Percentiles rank a stretch among this genome's conserved stretches.
phyloP scores from a whole-genome alignment of 2,888 invertebrate species.

The Apoda limacodes region DNA sequence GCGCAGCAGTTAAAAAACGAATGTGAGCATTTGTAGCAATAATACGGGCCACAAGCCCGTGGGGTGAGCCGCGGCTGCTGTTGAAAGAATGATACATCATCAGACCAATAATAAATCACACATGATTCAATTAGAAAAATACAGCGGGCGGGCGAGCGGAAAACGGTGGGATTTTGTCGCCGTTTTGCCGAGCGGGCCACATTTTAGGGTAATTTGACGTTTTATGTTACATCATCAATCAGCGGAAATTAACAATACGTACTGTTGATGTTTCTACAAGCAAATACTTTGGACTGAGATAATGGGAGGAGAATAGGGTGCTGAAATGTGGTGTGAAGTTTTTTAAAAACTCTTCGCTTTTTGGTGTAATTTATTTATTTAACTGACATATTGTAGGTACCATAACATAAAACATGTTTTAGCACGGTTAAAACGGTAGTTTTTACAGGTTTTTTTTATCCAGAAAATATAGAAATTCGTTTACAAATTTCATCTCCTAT shows the following conservation, averaged over 20 bases:
- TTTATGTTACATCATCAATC: conserved; percentile 62
- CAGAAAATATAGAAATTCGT: too few relatives aligned
- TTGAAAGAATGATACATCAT: conserved; percentile 70
- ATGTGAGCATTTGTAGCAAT: conserved; percentile 64
- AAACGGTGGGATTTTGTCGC: conserved; percentile 52
- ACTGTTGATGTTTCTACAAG: conserved; percentile 3
- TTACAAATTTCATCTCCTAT: too few relatives aligned
- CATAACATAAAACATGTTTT: too few relatives aligned
- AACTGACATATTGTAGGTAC: too few relatives aligned
- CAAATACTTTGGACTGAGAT: too few relatives aligned
- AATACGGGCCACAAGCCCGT: conserved; percentile 57
- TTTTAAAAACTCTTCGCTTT: too few relatives aligned
- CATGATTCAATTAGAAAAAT: conserved; percentile 69
- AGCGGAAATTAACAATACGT: conserved; percentile 46
- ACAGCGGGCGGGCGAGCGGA: conserved; percentile 37
- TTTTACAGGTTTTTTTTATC: too few relatives aligned
- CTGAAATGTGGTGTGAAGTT: too few relatives aligned
- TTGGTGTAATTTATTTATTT: too few relatives aligned
- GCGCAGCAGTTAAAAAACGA: conserved; percentile 52
- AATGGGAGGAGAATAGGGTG: too few relatives aligned
- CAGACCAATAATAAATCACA: conserved; percentile 69
- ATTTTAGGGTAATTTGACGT: conserved; percentile 58
- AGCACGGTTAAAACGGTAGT: too few relatives aligned
- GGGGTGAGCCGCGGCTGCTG: conserved; percentile 62
- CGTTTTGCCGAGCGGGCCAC: conserved; percentile 32